These are phyloP conservation scores for Ectobius pallidus DNA, from an alignment of 2,888 invertebrate genomes.

Conservation along the genomic window DNA sequence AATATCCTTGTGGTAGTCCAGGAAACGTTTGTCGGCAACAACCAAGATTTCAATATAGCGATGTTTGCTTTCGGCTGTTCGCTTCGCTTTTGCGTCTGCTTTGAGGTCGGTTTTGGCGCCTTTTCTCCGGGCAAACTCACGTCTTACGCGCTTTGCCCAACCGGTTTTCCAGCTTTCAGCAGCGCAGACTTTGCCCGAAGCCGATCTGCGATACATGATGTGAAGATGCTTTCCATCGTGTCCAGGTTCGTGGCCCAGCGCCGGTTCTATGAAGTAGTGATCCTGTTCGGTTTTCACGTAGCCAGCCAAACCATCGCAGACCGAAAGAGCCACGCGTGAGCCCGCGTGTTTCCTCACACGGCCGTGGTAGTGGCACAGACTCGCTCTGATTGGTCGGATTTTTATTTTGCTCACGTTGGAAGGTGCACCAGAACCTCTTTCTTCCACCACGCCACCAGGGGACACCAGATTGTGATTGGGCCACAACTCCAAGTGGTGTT, in stretches of 20 bases:
- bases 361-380: conserved; percentile 57
- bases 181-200: neutral
- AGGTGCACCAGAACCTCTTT: conserved; percentile 27
- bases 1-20: conserved; percentile 77
- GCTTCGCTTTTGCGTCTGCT: neutral
- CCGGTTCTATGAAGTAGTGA: conserved; percentile 66
- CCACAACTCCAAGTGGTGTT: conserved; percentile 57
- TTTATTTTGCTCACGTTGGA: conserved; percentile 26
- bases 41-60: conserved; percentile 78
- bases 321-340: conserved; percentile 60
- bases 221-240: conserved; percentile 61
- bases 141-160: conserved; percentile 23
- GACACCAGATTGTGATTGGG: conserved; percentile 61
- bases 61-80: neutral
- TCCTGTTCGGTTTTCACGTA: conserved; percentile 59
- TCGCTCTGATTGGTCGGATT: conserved; percentile 24
- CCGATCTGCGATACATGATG: conserved; percentile 56
- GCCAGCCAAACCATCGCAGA: conserved; percentile 61
- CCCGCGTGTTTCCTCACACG: conserved; percentile 53
- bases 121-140: neutral
- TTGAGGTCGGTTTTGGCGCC: neutral
- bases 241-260: conserved; percentile 58
- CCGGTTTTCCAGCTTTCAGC: conserved; percentile 24
- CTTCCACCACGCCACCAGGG: conserved; percentile 49
- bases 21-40: conserved; percentile 88